Conservation (phyloP, 2,888 invertebrate genomes). For the Mystacides longicornis region DNA sequence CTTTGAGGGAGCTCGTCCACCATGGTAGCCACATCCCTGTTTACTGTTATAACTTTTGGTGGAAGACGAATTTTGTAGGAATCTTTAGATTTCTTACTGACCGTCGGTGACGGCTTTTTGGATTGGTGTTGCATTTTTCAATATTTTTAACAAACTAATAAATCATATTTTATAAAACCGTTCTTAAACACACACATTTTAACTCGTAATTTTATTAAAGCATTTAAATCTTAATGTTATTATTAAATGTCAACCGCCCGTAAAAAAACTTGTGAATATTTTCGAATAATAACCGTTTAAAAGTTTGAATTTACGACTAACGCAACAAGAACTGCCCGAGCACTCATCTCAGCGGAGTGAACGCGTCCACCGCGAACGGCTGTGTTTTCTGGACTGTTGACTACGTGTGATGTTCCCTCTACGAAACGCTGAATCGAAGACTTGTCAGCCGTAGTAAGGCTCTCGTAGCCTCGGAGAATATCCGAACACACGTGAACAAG, state of each 20-base stretch:
- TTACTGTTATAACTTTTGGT: conserved; percentile 46
- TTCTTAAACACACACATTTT: no score
- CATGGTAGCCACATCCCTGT: conserved; percentile 48
- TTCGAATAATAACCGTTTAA: no score
- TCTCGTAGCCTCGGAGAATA: no score
- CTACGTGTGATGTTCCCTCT: background rate
- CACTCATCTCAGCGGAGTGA: background rate
- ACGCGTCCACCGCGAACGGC: background rate
- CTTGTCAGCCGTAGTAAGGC: no score
- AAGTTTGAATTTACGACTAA: background rate
- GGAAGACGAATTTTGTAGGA: conserved; percentile 43
- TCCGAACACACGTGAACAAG: no score
- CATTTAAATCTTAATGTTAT: no score
- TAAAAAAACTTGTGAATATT: no score
- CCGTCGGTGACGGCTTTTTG: conserved; percentile 46
- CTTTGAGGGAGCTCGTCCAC: conserved; percentile 32
- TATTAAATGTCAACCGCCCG: no score
- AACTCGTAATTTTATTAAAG: no score
- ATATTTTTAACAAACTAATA: no score
- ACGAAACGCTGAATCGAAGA: no score
- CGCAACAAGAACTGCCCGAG: background rate
- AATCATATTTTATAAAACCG: no score
- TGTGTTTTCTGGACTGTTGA: background rate
- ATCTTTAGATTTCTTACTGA: conserved; percentile 43
- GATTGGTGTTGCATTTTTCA: conserved; percentile 28